Evolutionary conservation across 1,140 invertebrate genomes (phyloP), one percentile per base, ranked within the genome.

Genomic region (Euwallacea fornicatus): DNA sequence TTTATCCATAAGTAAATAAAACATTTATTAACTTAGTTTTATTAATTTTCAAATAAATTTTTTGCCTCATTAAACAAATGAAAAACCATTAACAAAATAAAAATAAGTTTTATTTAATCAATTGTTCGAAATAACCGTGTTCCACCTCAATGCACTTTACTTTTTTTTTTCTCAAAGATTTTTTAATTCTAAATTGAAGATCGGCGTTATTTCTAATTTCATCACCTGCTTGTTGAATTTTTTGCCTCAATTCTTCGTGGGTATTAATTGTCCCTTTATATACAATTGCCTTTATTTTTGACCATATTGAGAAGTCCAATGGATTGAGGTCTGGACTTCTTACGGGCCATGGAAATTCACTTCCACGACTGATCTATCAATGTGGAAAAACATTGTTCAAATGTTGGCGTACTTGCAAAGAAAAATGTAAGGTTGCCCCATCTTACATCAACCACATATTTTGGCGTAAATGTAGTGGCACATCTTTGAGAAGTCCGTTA

Each of bases 181-280:
- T 50, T 50, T 2, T 50, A 2, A 50, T 50, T 6, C 6, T 13
- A 2, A 50, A 2, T 50, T 50, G 46, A 2, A 33, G 1, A 33
- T 33, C 21, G 21, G 1, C 21, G 21, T 33, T 33, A 33, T 33
- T 33, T 4, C 4, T 33, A 33, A 33, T 33, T 33, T 33, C 21
- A 33, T 33, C 21, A 33, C 1, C 21, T 33, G 21, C 21, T 33
- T 33, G 21, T 33, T 33, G 21, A 33, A 33, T 33, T 33, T 33
- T 33, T 33, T 33, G 21, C 21, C 46, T 2, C 46, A 50, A 50
- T 50, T 50, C 46, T 6, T 50, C 46, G 1, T 6, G 13, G 6
- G 46, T 50, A 50, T 50, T 50, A 50, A 50, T 50, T 50, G 46
- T 50, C 46, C 13, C 46, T 50, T 50, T 50, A 6, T 50, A 50